A percentile compares a stretch with the other conserved stretches of the same genome.
phyloP scores from a whole-genome alignment of 2,888 invertebrate species.

The Muscina levida region DNA sequence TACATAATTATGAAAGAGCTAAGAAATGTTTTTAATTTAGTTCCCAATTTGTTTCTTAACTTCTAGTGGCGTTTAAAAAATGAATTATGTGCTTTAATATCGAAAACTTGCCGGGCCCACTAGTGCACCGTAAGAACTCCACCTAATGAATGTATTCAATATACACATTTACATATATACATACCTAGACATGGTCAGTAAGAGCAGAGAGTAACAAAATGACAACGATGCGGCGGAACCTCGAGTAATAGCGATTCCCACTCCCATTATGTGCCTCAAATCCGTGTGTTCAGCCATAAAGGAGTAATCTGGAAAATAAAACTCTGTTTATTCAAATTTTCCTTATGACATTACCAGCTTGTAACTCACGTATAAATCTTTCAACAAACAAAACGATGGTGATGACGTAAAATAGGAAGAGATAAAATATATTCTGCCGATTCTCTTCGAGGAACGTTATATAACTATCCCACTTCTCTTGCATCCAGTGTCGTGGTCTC shows the following conservation, averaged over 20 bases:
- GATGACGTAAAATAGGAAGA: conserved; percentile 96
- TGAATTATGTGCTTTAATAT: no score
- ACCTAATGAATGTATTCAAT: no score
- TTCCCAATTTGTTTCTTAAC: no score
- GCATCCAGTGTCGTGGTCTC: conserved; percentile 85
- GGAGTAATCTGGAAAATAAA: conserved; percentile 87
- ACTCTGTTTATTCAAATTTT: conserved; percentile 43
- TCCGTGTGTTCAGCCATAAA: conserved; percentile 98
- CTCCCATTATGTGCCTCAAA: conserved; percentile 97
- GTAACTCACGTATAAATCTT: conserved; percentile 90
- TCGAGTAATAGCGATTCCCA: conserved; percentile 96
- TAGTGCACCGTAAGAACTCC: no score
- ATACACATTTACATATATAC: no score
- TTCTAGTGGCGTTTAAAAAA: no score
- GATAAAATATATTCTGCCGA: conserved; percentile 96
- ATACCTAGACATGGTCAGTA: conserved; percentile 92
- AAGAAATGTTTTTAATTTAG: no score
- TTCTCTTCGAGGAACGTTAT: conserved; percentile 97
- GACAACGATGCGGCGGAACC: conserved; percentile 96
- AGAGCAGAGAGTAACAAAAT: conserved; percentile 94
- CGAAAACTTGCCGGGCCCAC: no score
- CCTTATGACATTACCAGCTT: not conserved
- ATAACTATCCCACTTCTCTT: conserved; percentile 91
- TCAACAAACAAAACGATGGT: conserved; percentile 96
- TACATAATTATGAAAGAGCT: no score